These are phyloP conservation scores for Picus viridis DNA, from an alignment of 2,797 vertebrate species.

Conservation along the genomic window DNA sequence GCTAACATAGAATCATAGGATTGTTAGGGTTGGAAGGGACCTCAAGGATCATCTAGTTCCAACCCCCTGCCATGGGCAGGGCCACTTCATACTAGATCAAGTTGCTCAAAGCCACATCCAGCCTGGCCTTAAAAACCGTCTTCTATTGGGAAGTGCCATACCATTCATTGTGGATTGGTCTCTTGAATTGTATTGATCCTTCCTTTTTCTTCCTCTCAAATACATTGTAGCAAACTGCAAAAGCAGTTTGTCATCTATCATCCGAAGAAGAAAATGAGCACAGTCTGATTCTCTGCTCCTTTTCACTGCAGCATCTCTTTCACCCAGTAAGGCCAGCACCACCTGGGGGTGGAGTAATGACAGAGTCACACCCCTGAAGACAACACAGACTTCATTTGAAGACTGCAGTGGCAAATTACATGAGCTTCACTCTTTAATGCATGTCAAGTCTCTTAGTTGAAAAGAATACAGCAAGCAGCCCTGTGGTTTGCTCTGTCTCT, in stretches of 20 bases:
- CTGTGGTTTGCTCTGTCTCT: not conserved
- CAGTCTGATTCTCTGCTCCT: not conserved
- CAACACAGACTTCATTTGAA: not conserved
- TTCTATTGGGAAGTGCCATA: not conserved
- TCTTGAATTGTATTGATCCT: not conserved
- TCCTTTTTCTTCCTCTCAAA: not conserved
- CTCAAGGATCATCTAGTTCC: no score
- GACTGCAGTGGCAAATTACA: not conserved
- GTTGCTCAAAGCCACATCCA: no score
- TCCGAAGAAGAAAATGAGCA: not conserved
- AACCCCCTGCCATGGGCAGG: no score
- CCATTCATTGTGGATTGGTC: not conserved
- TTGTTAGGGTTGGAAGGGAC: no score
- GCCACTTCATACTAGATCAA: no score
- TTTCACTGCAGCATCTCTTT: not conserved
- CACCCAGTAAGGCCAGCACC: no score
- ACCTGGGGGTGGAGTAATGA: not conserved
- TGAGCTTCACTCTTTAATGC: not conserved
- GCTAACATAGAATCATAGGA: not conserved
- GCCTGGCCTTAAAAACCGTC: no score
- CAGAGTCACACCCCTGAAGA: not conserved
- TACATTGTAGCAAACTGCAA: not conserved
- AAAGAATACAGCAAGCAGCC: not conserved
- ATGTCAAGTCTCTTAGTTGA: accelerated
- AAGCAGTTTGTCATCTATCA: not conserved